Conservation (phyloP, 2,888 invertebrate species). For the Drosophila differens region DNA sequence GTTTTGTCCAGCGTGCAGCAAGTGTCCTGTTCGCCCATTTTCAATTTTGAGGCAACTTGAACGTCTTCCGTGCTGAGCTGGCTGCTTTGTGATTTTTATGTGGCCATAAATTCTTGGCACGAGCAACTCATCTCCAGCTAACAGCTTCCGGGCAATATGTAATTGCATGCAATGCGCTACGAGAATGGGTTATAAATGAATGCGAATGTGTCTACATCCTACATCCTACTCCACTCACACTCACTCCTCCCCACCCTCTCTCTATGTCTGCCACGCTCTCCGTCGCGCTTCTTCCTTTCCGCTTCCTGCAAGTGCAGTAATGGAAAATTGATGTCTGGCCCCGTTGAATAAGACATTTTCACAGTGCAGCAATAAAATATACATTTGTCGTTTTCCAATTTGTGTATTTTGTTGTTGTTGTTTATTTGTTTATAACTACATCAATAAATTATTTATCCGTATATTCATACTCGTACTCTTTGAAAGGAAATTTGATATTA, state of each 20-base stretch:
- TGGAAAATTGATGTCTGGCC: constrained; percentile 41
- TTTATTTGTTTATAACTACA: constrained; percentile 77
- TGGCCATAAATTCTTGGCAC: constrained; percentile 65
- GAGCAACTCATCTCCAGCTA: constrained; percentile 35
- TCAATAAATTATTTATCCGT: constrained; percentile 77
- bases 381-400: constrained; percentile 74
- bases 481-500: constrained; percentile 59
- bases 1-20: constrained; percentile 17
- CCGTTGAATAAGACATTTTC: constrained; percentile 39
- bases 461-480: constrained; percentile 67
- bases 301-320: constrained; percentile 18
- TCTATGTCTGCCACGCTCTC: neutral
- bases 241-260: neutral
- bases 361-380: constrained; percentile 46
- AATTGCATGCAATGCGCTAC: constrained; percentile 53
- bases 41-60: constrained; percentile 46
- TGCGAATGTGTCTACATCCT: constrained; percentile 42
- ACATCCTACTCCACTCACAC: neutral
- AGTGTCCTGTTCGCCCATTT: constrained; percentile 39
- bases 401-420: constrained; percentile 72
- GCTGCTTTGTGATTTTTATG: constrained; percentile 71
- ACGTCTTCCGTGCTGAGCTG: constrained; percentile 31
- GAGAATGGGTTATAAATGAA: constrained; percentile 62
- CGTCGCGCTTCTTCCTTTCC: neutral
- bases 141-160: constrained; percentile 37